Evolutionary conservation across 2,113 vertebrate genomes (phyloP).

Genomic region (Rallus limicola): DNA sequence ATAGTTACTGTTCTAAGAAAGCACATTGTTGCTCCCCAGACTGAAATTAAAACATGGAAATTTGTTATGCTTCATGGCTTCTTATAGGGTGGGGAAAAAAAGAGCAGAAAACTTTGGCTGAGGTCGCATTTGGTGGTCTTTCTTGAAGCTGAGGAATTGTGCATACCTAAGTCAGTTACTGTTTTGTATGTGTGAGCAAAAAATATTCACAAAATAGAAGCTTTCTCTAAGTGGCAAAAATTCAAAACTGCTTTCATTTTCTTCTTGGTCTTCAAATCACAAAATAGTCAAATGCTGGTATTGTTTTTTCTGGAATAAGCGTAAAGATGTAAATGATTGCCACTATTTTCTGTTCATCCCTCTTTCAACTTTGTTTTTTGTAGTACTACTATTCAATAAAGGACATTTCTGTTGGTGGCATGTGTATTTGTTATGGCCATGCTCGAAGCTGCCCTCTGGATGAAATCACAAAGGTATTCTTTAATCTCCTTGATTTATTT

Average conservation of each 20-base stretch:
- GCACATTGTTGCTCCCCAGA: neutral
- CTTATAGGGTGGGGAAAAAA: neutral
- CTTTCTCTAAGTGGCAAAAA: neutral
- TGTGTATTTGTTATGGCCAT: constrained; percentile 96
- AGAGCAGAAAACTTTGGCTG: neutral
- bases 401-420: constrained; percentile 93
- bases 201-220: neutral
- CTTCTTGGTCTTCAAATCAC: neutral
- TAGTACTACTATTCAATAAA: constrained; percentile 97
- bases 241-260: neutral
- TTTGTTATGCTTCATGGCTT: neutral
- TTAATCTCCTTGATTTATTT: neutral
- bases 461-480: constrained; percentile 82
- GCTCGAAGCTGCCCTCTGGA: constrained; percentile 92
- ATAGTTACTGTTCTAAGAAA: neutral
- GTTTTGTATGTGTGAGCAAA: neutral
- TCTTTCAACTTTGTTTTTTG: neutral
- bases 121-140: neutral
- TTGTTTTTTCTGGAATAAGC: neutral
- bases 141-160: neutral
- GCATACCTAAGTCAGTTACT: neutral
- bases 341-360: neutral
- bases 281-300: neutral
- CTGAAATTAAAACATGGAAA: neutral
- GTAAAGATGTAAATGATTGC: neutral